Conservation (phyloP, 1,140 invertebrate genomes). For the Pteromalus puparum region DNA sequence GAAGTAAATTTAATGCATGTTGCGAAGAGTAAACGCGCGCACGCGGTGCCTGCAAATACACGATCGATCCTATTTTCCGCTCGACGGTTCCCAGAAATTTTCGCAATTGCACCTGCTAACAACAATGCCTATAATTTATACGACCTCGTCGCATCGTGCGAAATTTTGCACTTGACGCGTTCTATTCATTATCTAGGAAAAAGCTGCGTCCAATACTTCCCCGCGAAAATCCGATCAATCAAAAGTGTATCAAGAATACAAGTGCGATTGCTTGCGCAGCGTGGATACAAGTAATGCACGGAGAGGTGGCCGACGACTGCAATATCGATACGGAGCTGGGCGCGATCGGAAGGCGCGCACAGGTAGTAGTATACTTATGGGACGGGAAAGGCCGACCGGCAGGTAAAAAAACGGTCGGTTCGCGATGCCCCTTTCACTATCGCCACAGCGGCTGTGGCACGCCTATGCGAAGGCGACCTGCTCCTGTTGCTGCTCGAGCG, state of each 20-base stretch:
- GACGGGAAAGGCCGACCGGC: background rate
- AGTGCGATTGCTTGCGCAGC: too few relatives aligned
- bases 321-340: background rate
- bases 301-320: background rate
- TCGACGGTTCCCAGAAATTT: background rate
- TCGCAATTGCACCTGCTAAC: background rate
- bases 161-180: background rate
- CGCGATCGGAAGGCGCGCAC: background rate
- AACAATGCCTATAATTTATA: background rate
- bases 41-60: too few relatives aligned
- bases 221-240: too few relatives aligned
- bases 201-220: background rate
- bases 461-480: constrained; percentile 27
- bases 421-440: constrained; percentile 35
- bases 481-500: background rate
- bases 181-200: too few relatives aligned
- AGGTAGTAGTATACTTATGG: background rate
- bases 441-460: background rate
- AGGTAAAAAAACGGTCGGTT: constrained; percentile 19
- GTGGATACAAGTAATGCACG: background rate
- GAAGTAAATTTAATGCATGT: too few relatives aligned
- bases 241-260: too few relatives aligned
- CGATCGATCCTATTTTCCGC: background rate
- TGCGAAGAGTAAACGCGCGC: too few relatives aligned
- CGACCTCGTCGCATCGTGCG: background rate